Conservation (phyloP, 2,888 invertebrate genomes). For the Plemyria rubiginata region DNA sequence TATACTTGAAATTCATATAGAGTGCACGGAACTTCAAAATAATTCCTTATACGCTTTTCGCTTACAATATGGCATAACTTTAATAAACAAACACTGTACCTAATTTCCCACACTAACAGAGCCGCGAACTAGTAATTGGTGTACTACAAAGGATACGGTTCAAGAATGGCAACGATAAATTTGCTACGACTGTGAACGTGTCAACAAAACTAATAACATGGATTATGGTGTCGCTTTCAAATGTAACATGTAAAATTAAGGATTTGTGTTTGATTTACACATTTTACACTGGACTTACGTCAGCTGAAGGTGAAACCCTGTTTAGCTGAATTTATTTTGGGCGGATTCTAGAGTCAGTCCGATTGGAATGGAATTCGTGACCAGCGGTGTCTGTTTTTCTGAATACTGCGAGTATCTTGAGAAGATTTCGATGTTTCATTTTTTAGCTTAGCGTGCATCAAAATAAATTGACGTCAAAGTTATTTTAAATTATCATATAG, state of each 20-base stretch:
- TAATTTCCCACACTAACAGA: conserved; percentile 78
- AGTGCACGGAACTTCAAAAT: neutral
- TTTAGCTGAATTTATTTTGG: neutral
- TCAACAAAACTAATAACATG: conserved; percentile 67
- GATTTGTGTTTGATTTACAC: conserved; percentile 33
- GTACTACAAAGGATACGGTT: conserved; percentile 53
- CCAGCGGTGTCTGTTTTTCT: neutral
- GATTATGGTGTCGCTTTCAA: conserved; percentile 55
- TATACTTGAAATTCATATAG: neutral
- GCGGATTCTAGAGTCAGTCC: neutral
- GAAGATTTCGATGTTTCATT: too few species aligned
- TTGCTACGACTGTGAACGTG: conserved; percentile 65
- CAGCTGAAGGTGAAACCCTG: neutral
- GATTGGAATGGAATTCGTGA: neutral
- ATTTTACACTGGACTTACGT: conserved; percentile 20
- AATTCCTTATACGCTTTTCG: conserved; percentile 37
- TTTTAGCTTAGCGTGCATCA: too few species aligned
- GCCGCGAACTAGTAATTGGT: conserved; percentile 55
- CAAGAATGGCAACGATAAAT: conserved; percentile 66
- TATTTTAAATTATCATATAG: too few species aligned
- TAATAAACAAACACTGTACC: conserved; percentile 43
- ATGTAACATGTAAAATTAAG: conserved; percentile 35
- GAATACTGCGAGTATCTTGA: neutral
- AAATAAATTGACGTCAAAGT: too few species aligned
- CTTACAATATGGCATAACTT: conserved; percentile 33